A percentile compares a stretch with the other conserved stretches of the same genome.
phyloP scores from a whole-genome alignment of 2,113 vertebrate species.

The Baryphthengus martii region DNA sequence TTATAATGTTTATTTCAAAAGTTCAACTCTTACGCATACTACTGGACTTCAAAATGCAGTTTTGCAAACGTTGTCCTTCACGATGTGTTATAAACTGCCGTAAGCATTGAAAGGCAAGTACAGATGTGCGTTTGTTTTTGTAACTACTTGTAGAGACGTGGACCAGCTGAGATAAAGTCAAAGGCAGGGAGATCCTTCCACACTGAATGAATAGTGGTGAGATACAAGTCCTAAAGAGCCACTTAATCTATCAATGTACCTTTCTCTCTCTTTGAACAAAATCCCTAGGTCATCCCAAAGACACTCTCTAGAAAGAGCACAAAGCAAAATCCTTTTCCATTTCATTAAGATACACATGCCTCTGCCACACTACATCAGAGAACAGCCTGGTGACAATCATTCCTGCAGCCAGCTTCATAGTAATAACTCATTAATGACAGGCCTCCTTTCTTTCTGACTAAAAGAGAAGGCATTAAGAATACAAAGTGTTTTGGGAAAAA shows the following conservation, averaged over 20 bases:
- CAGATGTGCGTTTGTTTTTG: background rate
- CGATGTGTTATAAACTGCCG: background rate
- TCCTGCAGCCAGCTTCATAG: background rate
- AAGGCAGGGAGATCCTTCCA: background rate
- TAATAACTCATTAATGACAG: background rate
- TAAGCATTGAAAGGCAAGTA: background rate
- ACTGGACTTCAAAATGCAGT: background rate
- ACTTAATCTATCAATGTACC: background rate
- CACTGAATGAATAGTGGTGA: background rate
- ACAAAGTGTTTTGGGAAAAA: background rate
- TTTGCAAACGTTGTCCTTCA: background rate
- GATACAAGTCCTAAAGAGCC: background rate
- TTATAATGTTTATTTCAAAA: background rate
- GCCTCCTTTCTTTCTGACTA: background rate
- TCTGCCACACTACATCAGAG: background rate
- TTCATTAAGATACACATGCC: background rate
- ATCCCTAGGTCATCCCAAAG: background rate
- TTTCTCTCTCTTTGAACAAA: background rate
- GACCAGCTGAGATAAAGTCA: background rate
- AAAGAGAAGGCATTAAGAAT: background rate
- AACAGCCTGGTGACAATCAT: background rate
- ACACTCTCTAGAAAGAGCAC: background rate
- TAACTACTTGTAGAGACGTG: background rate
- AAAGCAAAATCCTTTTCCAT: background rate
- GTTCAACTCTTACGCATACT: background rate